phyloP scores from a whole-genome alignment of 30 jellyfish, hydroid and myxozoan genomes.

The Hydractinia echinata region DNA sequence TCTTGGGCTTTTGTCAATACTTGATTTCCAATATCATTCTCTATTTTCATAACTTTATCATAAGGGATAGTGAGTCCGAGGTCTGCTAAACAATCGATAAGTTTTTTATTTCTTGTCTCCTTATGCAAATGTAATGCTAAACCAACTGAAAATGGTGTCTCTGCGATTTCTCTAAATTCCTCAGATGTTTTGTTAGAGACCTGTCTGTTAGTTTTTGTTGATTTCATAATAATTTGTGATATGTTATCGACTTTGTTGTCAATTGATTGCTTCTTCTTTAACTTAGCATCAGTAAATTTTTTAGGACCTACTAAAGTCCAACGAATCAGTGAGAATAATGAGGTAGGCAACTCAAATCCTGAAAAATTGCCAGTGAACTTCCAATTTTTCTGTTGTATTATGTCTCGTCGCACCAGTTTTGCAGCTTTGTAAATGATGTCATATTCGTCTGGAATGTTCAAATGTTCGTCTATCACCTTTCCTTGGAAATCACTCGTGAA shows the following conservation, averaged over 20 bases:
- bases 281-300: conserved; percentile 1
- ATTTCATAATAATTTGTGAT: too few species aligned
- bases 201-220: too few species aligned
- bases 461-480: neutral
- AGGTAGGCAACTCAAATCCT: conserved; percentile 24
- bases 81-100: too few species aligned
- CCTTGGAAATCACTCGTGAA: conserved; percentile 8
- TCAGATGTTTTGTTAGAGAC: neutral
- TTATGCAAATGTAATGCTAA: conserved; percentile 31
- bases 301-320: conserved; percentile 39
- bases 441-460: conserved; percentile 12
- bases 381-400: neutral
- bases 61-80: too few species aligned
- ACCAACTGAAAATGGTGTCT: conserved; percentile 39
- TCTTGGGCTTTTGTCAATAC: neutral
- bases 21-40: conserved; percentile 2
- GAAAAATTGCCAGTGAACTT: too few species aligned
- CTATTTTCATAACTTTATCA: conserved; percentile 33
- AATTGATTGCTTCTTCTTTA: neutral
- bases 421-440: conserved; percentile 32
- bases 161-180: neutral
- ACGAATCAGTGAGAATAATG: conserved; percentile 9
- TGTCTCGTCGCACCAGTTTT: conserved; percentile 20
- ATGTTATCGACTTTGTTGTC: neutral
- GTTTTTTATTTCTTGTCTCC: conserved; percentile 30